These are phyloP conservation scores for Ovibos moschatus DNA, from an alignment of 2,113 vertebrate species.

Conservation along the genomic window DNA sequence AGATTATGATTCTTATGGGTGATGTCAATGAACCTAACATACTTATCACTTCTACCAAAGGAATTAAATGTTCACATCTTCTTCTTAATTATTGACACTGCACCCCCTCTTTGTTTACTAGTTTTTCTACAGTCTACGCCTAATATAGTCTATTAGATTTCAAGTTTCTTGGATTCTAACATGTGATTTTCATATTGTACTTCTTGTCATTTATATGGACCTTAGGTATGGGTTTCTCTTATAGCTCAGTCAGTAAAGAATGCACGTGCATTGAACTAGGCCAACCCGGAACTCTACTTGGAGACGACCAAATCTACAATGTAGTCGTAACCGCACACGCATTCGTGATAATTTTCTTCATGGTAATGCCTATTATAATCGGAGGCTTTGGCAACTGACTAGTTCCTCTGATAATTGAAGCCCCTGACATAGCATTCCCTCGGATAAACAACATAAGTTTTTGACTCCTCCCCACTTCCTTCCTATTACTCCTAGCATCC, in stretches of 20 bases:
- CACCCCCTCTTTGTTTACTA: neutral
- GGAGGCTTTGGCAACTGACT: too few species aligned
- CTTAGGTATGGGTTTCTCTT: neutral
- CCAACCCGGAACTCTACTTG: too few species aligned
- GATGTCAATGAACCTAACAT: neutral
- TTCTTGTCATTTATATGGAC: neutral
- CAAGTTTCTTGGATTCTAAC: neutral
- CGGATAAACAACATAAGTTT: too few species aligned
- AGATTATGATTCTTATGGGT: neutral
- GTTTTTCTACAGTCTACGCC: neutral
- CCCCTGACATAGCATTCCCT: too few species aligned
- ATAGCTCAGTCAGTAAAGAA: neutral
- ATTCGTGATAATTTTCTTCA: too few species aligned
- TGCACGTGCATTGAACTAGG: too few species aligned
- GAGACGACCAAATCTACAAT: too few species aligned
- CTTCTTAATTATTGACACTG: neutral
- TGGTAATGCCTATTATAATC: too few species aligned
- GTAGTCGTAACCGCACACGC: too few species aligned
- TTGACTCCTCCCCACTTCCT: too few species aligned
- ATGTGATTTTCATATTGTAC: neutral
- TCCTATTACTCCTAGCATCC: too few species aligned
- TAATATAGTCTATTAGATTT: neutral
- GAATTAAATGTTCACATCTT: neutral
- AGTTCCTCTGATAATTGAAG: too few species aligned
- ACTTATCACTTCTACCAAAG: neutral